Conservation (phyloP, 2,888 invertebrate genomes). For the Exocentrus adspersus region DNA sequence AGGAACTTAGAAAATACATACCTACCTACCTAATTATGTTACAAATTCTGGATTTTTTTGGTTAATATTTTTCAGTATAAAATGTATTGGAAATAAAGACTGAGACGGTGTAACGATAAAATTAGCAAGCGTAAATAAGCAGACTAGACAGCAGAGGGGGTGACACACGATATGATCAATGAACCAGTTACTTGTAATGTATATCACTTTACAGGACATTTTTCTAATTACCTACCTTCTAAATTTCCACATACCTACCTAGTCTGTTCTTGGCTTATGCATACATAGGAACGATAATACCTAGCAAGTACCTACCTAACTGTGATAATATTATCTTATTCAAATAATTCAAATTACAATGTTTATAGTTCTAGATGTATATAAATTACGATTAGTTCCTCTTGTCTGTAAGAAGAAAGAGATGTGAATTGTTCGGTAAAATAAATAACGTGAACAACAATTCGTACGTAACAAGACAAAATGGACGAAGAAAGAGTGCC, state of each 20-base stretch:
- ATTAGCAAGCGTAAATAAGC: conserved; percentile 13
- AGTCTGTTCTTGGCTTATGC: background rate
- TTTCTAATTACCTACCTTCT: background rate
- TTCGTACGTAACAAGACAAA: conserved; percentile 5
- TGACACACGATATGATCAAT: conserved; percentile 15
- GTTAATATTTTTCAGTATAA: no score
- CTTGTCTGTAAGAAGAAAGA: background rate
- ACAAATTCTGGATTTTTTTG: no score
- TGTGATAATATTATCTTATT: conserved; percentile 17
- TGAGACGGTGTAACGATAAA: background rate
- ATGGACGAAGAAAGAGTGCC: conserved; percentile 30
- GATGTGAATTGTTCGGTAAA: background rate
- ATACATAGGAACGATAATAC: background rate
- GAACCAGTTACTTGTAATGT: conserved; percentile 2
- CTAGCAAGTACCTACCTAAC: background rate
- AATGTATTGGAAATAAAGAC: background rate
- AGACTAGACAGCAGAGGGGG: background rate
- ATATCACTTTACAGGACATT: conserved; percentile 19
- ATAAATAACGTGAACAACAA: background rate
- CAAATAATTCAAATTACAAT: conserved; percentile 8
- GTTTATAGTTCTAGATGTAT: background rate
- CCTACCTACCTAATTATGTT: no score
- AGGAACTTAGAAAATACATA: no score
- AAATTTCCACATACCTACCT: background rate
- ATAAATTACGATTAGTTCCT: background rate